Evolutionary conservation across 2,888 invertebrate genomes (phyloP).

Genomic region (Diarsia rubi): DNA sequence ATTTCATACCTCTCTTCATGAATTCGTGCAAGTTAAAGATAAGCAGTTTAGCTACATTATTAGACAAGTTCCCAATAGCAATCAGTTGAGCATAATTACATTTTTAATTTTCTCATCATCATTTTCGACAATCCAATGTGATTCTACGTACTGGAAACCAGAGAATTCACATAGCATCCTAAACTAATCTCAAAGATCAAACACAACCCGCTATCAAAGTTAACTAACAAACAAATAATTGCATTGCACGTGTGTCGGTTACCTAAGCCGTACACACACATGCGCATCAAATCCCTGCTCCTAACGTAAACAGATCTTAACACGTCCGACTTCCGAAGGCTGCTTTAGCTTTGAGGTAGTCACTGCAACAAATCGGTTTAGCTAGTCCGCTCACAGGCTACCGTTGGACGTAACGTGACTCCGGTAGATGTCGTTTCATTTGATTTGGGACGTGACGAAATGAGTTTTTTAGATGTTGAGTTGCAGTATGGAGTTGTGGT

Average conservation of each 20-base stretch:
- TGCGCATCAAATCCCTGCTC: conserved; percentile 3
- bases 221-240: conserved; percentile 44
- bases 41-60: too few relatives aligned
- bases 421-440: conserved; percentile 29
- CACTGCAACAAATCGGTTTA: conserved; percentile 57
- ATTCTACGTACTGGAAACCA: too few relatives aligned
- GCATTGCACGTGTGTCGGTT: background rate
- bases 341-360: conserved; percentile 54
- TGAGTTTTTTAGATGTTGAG: conserved; percentile 19
- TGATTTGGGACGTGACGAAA: conserved; percentile 31
- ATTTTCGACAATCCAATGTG: too few relatives aligned
- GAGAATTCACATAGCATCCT: background rate
- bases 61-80: too few relatives aligned
- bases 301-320: conserved; percentile 57
- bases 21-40: too few relatives aligned
- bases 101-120: too few relatives aligned
- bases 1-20: too few relatives aligned
- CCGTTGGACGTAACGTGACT: conserved; percentile 52
- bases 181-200: conserved; percentile 13
- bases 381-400: conserved; percentile 28
- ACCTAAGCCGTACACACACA: conserved; percentile 21
- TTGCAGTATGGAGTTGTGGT: background rate
- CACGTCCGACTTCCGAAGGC: conserved; percentile 35
- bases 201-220: background rate
- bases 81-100: too few relatives aligned